Percentiles rank a stretch among this genome's conserved stretches.
These are phyloP conservation scores for Clavelina lepadiformis DNA, from an alignment of 23 tunicate genomes.

Conservation along the genomic window DNA sequence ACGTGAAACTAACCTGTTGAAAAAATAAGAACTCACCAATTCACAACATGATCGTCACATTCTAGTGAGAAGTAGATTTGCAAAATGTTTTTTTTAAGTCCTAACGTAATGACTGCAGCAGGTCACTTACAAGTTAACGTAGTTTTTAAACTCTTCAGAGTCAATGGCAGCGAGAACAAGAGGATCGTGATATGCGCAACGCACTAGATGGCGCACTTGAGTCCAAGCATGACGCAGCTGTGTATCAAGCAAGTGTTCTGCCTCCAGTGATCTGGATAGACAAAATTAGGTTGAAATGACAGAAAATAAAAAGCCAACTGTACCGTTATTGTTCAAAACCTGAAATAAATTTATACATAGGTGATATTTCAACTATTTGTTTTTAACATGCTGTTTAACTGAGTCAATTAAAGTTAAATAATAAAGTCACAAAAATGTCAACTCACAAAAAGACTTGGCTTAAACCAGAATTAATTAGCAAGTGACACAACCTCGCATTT, in stretches of 20 bases:
- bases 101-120: not conserved
- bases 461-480: no score
- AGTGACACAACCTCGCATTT: no score
- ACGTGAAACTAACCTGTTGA: slow-evolving; percentile 34
- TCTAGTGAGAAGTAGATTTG: not conserved
- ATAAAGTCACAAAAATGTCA: no score
- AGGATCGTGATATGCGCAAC: slow-evolving; percentile 45
- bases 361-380: no score
- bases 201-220: slow-evolving; percentile 32
- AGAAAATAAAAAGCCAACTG: no score
- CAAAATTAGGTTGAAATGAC: no score
- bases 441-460: no score
- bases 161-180: slow-evolving; percentile 11
- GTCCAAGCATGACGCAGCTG: slow-evolving; percentile 57
- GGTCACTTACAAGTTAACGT: slow-evolving; percentile 43
- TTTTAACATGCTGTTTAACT: no score
- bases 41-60: not conserved
- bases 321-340: no score
- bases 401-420: no score
- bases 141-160: slow-evolving; percentile 39
- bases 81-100: not conserved
- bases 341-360: no score
- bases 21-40: not conserved
- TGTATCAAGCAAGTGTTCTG: slow-evolving; percentile 14
- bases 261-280: slow-evolving; percentile 36